Evolutionary conservation across 2,888 invertebrate genomes (phyloP).

Genomic region (Ormyrus labotus): DNA sequence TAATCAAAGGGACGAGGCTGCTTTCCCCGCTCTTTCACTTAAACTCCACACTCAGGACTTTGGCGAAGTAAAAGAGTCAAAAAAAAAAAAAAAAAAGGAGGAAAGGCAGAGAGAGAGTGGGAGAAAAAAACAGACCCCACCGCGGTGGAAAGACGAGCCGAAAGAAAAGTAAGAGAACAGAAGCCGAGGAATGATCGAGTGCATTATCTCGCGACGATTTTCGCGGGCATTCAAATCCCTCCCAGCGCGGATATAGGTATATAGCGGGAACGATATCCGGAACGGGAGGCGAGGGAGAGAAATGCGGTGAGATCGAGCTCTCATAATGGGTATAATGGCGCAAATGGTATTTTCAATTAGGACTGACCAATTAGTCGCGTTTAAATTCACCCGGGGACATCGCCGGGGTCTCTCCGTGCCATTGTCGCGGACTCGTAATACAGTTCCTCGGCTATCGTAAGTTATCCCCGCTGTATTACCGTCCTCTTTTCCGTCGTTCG

Average conservation of each 20-base stretch:
- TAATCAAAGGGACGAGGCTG: constrained; percentile 39
- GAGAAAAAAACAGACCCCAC: not conserved
- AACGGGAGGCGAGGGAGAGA: not conserved
- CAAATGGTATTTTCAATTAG: constrained; percentile 70
- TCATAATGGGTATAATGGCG: constrained; percentile 51
- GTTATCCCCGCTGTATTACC: not conserved
- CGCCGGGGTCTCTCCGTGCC: too few species aligned
- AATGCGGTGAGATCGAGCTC: constrained; percentile 5
- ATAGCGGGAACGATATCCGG: too few species aligned
- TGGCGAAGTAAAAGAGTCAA: constrained; percentile 18
- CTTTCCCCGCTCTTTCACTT: constrained; percentile 12
- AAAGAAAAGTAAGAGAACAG: constrained; percentile 1
- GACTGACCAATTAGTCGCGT: constrained; percentile 70
- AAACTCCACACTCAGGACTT: constrained; percentile 48
- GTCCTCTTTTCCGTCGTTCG: not conserved
- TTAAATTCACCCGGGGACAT: constrained; percentile 62
- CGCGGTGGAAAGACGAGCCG: not conserved
- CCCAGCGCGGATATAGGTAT: not conserved
- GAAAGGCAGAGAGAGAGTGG: not conserved
- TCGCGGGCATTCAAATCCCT: constrained; percentile 30
- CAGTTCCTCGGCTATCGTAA: not conserved
- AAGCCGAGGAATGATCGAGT: constrained; percentile 35
- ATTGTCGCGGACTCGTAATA: constrained; percentile 1
- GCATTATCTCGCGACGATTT: constrained; percentile 48
- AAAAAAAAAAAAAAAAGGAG: constrained; percentile 5